Evolutionary conservation across 2,113 vertebrate species (phyloP), one percentile per base, ranked within the genome.

Genomic region (Rostratula benghalensis): DNA sequence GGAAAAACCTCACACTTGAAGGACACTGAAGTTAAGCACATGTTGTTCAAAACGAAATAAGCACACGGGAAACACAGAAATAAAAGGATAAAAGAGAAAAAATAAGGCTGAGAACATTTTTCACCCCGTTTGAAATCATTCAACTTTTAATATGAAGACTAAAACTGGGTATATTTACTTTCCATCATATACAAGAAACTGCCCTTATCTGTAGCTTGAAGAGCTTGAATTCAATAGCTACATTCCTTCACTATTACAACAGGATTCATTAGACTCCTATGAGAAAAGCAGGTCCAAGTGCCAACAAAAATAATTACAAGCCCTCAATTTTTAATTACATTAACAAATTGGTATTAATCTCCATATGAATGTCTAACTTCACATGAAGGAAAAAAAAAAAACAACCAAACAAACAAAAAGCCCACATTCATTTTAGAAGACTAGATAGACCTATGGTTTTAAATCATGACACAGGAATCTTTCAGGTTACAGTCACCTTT

Each of bases 241-340:
- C 76, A 69, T 90, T 90, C 90, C 65, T 75, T 90, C 83, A 67
- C 46, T 63, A 57, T 73, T 68, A 75, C 43, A 88, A 46, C 13
- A 83, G 25, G 46, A 60, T 75, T 90, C 67, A 82, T 76, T 77
- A 71, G n/a, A 94, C 22, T 71, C 25, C 65, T 53, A 60, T 45
- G 60, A 67, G 88, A 93, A 90, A 95, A 88, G 70, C 70, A 92
- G 51, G 73, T n/a, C 12, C 71, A 67, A 69, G 39, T 19, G 53
- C 73, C 90, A 93, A 94, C 64, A 94, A 94, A 96, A 92, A 70
- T 87, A 77, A 94, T 74, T 73, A 84, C 0, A 9, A 70, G 24
- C 20, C 65, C 24, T 93, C 43, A 1, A 0, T 68, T 79, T 95
- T 73, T 90, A 94, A 92, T 84, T 92, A 95, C 51, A 84, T 78